Conservation (phyloP, 2,888 invertebrate genomes). For the Brachypterus glaber region DNA sequence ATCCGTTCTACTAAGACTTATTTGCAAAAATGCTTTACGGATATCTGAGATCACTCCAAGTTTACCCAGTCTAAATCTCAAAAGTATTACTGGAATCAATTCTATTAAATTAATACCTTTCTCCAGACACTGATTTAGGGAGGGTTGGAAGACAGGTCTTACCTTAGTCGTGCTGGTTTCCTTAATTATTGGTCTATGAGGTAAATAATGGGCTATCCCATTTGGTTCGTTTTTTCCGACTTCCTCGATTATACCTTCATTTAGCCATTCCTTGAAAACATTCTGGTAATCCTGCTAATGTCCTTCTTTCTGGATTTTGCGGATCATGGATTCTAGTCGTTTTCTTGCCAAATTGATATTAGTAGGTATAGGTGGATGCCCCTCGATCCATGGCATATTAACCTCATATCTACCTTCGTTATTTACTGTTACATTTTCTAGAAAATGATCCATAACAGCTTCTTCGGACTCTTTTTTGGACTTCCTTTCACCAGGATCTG, state of each 20-base stretch:
- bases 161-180: slow-evolving; percentile 19
- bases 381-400: slow-evolving; percentile 16
- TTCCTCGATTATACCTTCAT: slow-evolving; percentile 15
- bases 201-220: no score
- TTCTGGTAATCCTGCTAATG: slow-evolving; percentile 7
- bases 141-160: slow-evolving; percentile 24
- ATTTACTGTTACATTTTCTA: slow-evolving; percentile 11
- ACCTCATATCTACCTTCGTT: slow-evolving; percentile 17
- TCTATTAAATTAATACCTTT: slow-evolving; percentile 18
- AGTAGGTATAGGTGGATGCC: slow-evolving; percentile 13
- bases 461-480: no score
- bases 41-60: slow-evolving; percentile 26
- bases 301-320: slow-evolving; percentile 8
- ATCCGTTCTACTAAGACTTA: slow-evolving; percentile 22
- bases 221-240: slow-evolving; percentile 3
- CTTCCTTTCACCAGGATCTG: slow-evolving; percentile 9
- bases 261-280: slow-evolving; percentile 15
- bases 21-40: slow-evolving; percentile 28
- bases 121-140: slow-evolving; percentile 23
- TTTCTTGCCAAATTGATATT: slow-evolving; percentile 15
- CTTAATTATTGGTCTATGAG: slow-evolving; percentile 18
- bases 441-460: slow-evolving; percentile 13
- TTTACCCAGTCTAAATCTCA: slow-evolving; percentile 17
- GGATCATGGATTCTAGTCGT: slow-evolving; percentile 6
- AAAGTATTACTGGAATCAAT: slow-evolving; percentile 13